These are phyloP conservation scores for Plectropomus leopardus DNA, from an alignment of 2,113 vertebrate genomes.

Conservation along the genomic window DNA sequence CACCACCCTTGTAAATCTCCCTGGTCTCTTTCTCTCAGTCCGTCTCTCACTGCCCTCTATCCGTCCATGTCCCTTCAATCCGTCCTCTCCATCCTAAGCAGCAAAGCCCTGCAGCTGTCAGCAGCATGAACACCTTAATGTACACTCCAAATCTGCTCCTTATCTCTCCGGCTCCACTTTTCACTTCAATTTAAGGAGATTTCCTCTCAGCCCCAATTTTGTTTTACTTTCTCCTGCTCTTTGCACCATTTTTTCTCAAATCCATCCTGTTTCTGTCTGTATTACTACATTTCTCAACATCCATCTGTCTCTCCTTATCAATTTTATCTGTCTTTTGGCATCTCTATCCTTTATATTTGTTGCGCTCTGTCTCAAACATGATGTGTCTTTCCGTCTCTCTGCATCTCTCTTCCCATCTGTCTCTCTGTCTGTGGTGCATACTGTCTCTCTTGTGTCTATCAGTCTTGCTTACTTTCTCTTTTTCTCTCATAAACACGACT, in stretches of 20 bases:
- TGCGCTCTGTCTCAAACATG: constrained; percentile 27
- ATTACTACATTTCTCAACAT: constrained; percentile 17
- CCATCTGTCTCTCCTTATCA: constrained; percentile 9
- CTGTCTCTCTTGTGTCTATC: constrained; percentile 35
- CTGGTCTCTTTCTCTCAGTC: constrained; percentile 15
- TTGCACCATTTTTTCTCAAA: constrained; percentile 14
- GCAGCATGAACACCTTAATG: constrained; percentile 16
- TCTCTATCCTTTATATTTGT: constrained; percentile 19
- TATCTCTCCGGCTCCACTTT: constrained; percentile 17
- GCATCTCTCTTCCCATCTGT: constrained; percentile 50
- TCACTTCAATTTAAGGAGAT: constrained; percentile 26
- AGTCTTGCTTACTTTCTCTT: constrained; percentile 49
- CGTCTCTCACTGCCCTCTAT: constrained; percentile 21
- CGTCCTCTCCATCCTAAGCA: constrained; percentile 14
- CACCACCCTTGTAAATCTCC: constrained; percentile 38
- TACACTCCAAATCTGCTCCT: constrained; percentile 26
- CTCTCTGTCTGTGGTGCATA: constrained; percentile 27
- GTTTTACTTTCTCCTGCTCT: constrained; percentile 15
- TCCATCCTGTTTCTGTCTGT: constrained; percentile 19
- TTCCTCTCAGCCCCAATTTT: constrained; percentile 26
- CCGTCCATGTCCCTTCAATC: constrained; percentile 16
- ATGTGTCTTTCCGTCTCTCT: constrained; percentile 30
- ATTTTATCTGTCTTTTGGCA: constrained; percentile 7
- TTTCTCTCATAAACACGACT: constrained; percentile 52
- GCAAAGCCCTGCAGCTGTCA: constrained; percentile 42